These are phyloP conservation scores for Tinamus major DNA, from an alignment of 2,797 vertebrate species.

Conservation along the genomic window DNA sequence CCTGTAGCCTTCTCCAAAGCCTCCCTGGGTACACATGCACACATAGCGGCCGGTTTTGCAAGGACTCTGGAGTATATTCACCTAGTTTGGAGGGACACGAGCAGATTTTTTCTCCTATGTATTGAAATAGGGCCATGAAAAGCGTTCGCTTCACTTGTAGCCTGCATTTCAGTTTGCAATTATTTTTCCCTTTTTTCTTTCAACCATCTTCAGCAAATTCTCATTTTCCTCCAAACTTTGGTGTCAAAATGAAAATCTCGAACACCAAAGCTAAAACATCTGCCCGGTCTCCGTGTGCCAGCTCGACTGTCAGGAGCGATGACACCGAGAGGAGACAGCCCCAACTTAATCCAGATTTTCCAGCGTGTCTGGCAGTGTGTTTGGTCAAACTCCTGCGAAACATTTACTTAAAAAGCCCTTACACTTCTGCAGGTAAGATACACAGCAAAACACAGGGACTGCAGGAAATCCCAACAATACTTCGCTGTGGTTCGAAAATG, in stretches of 20 bases:
- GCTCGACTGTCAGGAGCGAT: slow-evolving; percentile 13
- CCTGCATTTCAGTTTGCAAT: slow-evolving; percentile 17
- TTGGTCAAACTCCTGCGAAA: slow-evolving; percentile 15
- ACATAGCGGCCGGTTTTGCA: slow-evolving; percentile 27
- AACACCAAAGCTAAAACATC: slow-evolving; percentile 53
- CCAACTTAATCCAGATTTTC: slow-evolving; percentile 4
- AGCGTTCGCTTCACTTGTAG: not conserved
- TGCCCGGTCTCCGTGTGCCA: not conserved
- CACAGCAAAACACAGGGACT: not conserved
- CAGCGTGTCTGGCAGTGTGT: not conserved
- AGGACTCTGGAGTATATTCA: slow-evolving; percentile 52
- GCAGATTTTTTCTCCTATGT: slow-evolving; percentile 31
- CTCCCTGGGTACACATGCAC: not conserved
- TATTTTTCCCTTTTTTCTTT: slow-evolving; percentile 44
- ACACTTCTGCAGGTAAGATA: not conserved
- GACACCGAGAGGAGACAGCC: not conserved
- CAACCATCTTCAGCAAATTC: slow-evolving; percentile 58
- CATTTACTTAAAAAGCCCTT: not conserved
- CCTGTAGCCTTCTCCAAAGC: slow-evolving; percentile 20
- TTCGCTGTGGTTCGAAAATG: not conserved
- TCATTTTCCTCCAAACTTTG: slow-evolving; percentile 58
- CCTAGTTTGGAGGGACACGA: slow-evolving; percentile 36
- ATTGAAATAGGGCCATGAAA: slow-evolving; percentile 56
- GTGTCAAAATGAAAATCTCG: slow-evolving; percentile 64
- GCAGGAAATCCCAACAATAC: not conserved